Percentiles rank a stretch among this genome's conserved stretches.
These are phyloP conservation scores for Chouioia cunea DNA, from an alignment of 2,888 invertebrate species.

Conservation along the genomic window DNA sequence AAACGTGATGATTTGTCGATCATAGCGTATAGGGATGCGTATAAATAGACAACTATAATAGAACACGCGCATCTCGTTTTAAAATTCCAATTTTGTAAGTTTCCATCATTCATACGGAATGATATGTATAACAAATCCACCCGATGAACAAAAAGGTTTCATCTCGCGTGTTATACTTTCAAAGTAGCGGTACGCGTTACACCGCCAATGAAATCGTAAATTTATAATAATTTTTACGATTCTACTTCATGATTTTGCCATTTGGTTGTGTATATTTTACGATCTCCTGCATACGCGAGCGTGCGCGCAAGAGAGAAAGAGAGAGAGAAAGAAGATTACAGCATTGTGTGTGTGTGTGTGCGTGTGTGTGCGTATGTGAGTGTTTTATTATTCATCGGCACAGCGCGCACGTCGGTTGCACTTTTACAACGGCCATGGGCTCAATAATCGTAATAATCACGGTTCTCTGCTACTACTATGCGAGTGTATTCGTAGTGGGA, in stretches of 20 bases:
- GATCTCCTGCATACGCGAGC: constrained; percentile 7
- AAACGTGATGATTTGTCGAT: too few species aligned
- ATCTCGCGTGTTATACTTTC: too few species aligned
- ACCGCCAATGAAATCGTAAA: constrained; percentile 19
- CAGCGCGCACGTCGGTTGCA: not conserved
- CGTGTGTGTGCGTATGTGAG: constrained; percentile 40
- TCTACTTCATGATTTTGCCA: not conserved
- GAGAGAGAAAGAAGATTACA: constrained; percentile 32
- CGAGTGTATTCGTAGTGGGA: constrained; percentile 39
- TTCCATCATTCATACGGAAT: too few species aligned
- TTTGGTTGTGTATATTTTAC: constrained; percentile 34
- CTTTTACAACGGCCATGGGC: constrained; percentile 45
- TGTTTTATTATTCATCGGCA: constrained; percentile 45
- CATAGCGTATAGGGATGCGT: too few species aligned
- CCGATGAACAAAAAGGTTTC: too few species aligned
- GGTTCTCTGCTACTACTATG: constrained; percentile 51
- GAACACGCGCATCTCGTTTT: too few species aligned
- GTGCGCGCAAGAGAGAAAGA: constrained; percentile 4
- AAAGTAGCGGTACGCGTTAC: too few species aligned
- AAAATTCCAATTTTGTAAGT: too few species aligned
- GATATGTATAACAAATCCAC: too few species aligned
- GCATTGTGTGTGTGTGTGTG: constrained; percentile 39
- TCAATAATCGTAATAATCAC: constrained; percentile 62
- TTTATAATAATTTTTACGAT: constrained; percentile 44
- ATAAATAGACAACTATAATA: too few species aligned